Conservation (phyloP, 1,140 invertebrate species). For the Bombus vancouverensis region DNA sequence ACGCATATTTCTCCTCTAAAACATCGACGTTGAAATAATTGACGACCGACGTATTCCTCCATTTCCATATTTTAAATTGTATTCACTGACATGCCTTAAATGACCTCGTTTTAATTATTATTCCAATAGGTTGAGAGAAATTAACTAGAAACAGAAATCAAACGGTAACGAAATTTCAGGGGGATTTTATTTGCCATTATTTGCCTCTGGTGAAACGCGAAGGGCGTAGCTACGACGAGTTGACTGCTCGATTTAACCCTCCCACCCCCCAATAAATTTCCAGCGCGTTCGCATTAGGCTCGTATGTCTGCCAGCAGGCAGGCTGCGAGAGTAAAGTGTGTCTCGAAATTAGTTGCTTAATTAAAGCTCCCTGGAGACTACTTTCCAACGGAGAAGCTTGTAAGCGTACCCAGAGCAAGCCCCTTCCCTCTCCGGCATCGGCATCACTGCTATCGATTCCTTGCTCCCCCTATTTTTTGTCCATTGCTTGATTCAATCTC, state of each 20-base stretch:
- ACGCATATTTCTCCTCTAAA: not conserved
- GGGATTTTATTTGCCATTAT: slow-evolving; percentile 55
- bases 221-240: slow-evolving; percentile 18
- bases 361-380: slow-evolving; percentile 41
- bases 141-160: slow-evolving; percentile 39
- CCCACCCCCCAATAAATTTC: slow-evolving; percentile 39
- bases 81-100: not conserved
- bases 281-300: slow-evolving; percentile 23
- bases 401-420: slow-evolving; percentile 12
- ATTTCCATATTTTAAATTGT: not conserved
- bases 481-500: slow-evolving; percentile 37
- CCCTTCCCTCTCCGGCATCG: not conserved
- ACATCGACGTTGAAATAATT: slow-evolving; percentile 7
- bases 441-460: slow-evolving; percentile 14
- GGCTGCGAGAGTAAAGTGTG: slow-evolving; percentile 22
- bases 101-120: slow-evolving; percentile 27
- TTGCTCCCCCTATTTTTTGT: not conserved
- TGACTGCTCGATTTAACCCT: slow-evolving; percentile 42
- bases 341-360: slow-evolving; percentile 59
- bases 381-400: slow-evolving; percentile 33
- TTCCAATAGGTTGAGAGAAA: not conserved
- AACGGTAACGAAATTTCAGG: slow-evolving; percentile 45
- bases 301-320: slow-evolving; percentile 47
- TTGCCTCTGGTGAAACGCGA: slow-evolving; percentile 1
- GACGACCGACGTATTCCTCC: not conserved